These are phyloP conservation scores for Chaetodon auriga DNA, from an alignment of 2,113 vertebrate genomes.

Conservation along the genomic window DNA sequence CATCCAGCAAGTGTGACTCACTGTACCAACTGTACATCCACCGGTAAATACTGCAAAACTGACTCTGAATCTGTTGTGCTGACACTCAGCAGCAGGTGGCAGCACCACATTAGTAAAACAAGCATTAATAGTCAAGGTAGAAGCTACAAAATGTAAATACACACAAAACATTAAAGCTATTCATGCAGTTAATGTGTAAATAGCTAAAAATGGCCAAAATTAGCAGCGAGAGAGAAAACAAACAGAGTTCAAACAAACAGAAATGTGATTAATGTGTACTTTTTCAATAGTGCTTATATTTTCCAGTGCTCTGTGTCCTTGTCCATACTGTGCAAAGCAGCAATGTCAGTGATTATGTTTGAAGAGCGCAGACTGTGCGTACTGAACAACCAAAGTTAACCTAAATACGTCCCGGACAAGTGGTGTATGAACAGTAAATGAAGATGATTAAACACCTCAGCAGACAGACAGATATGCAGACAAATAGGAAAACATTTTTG, in stretches of 20 bases:
- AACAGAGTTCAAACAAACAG: neutral
- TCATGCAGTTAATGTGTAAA: neutral
- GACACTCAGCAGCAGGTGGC: slow-evolving; percentile 68
- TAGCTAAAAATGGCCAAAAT: neutral
- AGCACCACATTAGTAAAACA: slow-evolving; percentile 59
- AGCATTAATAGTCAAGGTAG: neutral
- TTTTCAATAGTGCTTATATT: neutral
- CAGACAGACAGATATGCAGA: neutral
- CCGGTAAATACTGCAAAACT: neutral
- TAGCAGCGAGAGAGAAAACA: neutral
- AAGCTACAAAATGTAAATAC: neutral
- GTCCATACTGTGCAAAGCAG: neutral
- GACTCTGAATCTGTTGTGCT: slow-evolving; percentile 8
- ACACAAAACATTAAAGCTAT: neutral
- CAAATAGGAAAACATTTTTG: slow-evolving; percentile 23
- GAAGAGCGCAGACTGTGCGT: slow-evolving; percentile 30
- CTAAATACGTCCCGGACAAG: neutral
- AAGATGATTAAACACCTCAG: neutral
- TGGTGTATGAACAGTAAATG: slow-evolving; percentile 16
- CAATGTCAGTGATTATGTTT: neutral
- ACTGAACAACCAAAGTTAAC: slow-evolving; percentile 15
- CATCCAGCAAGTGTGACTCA: slow-evolving; percentile 1
- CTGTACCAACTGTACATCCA: neutral
- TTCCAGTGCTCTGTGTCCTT: neutral
- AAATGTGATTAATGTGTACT: slow-evolving; percentile 1